Base-by-base conservation (phyloP, 2,113 vertebrate genomes). In the Damaliscus lunatus region DNA sequence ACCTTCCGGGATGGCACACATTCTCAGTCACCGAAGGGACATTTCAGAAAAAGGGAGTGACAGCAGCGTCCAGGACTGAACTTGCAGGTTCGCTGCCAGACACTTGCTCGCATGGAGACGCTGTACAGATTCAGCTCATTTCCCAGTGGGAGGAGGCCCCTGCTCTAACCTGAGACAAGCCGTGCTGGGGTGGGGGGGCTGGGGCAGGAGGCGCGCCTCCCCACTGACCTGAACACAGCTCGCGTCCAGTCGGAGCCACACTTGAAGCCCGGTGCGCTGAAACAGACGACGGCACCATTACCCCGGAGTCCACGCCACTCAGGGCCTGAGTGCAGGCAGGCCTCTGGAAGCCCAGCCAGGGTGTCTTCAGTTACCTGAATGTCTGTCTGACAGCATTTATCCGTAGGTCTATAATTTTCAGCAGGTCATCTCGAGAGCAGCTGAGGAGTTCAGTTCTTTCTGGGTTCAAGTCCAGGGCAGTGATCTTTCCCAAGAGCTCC, bases 191-290 rank as follows among this genome's bases (percentile, higher is more conserved):
- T 14, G 12, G 2, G 50, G 2, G 0, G 25, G 21, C 14, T 1
- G 2, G 29, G 53, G 31, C 53, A 5, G 74, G 10, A 78, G 64
- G 7, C 16, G 7, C 10, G 10, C 36, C 3, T 0, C 10, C 25
- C 27, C 25, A 97, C 99, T 98, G 96, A 99, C 99, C 99, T 99
- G 99, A 99, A 99, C 16, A 99, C 99, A 8, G 99, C 99, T 98
- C 99, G 99, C 0, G 99, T 99, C 99, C 99, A 99, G 94, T 99
- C 99, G 7, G 99, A 99, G 86, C 99, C 99, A 67, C 99, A 99
- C 98, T 99, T 99, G 98, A 99, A 99, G 52, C 99, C 99, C 52
- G 99, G 99, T 27, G 99, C 99, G 15, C 99, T 99, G 98, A 59
- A 98, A 97, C 33, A 92, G 91, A 84, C n/a, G 43, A 95, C 3